phyloP scores from a whole-genome alignment of 1,140 invertebrate genomes.

The Nephila pilipes region DNA sequence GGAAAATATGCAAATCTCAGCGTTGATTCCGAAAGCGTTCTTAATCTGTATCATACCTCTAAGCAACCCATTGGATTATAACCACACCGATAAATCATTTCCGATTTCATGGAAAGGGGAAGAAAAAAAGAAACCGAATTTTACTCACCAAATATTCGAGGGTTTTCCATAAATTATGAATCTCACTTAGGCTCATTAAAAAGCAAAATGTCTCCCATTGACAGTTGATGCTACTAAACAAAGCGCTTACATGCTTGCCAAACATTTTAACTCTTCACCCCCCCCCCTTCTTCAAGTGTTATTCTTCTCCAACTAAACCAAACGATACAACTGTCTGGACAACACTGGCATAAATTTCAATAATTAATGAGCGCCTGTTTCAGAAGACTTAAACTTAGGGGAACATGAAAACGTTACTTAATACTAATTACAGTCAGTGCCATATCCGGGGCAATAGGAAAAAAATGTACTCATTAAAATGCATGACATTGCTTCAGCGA shows the following conservation, averaged over 20 bases:
- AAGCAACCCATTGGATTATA: not conserved
- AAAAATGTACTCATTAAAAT: conserved; percentile 57
- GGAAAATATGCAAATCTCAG: not conserved
- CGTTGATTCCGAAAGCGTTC: not conserved
- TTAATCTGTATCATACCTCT: not conserved
- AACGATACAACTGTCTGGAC: conserved; percentile 44
- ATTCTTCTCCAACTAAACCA: not conserved
- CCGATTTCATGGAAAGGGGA: not conserved
- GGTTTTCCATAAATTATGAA: conserved; percentile 11
- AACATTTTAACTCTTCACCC: not conserved
- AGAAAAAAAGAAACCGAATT: not conserved
- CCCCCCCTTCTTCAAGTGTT: not conserved
- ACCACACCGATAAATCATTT: not conserved
- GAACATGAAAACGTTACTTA: conserved; percentile 64
- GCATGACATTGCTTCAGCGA: conserved; percentile 62
- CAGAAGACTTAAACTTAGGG: conserved; percentile 28
- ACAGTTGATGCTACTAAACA: conserved; percentile 35
- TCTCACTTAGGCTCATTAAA: not conserved
- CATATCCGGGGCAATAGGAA: conserved; percentile 21
- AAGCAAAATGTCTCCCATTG: not conserved
- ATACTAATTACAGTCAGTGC: conserved; percentile 59
- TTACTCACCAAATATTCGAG: not conserved
- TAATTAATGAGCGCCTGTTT: conserved; percentile 67
- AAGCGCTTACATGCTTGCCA: not conserved
- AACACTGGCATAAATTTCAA: conserved; percentile 72